Percentiles rank a stretch among this genome's conserved stretches.
These are phyloP conservation scores for Corythornis vintsioides DNA, from an alignment of 2,113 vertebrate genomes.

Conservation along the genomic window DNA sequence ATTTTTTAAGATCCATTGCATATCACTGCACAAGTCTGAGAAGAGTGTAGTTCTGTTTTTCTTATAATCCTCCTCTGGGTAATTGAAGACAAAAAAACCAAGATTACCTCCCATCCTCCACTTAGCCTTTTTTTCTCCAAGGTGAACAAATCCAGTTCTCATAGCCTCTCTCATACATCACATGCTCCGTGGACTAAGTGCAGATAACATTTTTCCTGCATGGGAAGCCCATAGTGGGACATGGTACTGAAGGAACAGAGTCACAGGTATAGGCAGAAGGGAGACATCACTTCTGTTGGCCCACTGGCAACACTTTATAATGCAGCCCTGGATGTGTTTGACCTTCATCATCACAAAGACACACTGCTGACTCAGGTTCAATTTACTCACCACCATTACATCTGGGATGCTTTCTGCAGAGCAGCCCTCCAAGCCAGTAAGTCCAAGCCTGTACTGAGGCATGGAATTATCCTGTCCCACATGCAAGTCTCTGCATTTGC, in stretches of 20 bases:
- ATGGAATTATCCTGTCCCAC: not conserved
- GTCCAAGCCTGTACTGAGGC: not conserved
- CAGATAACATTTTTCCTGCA: not conserved
- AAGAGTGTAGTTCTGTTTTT: not conserved
- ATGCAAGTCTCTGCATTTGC: not conserved
- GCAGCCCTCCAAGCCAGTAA: not conserved
- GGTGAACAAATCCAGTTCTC: not conserved
- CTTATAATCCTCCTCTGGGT: not conserved
- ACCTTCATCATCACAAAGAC: not conserved
- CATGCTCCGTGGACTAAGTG: not conserved
- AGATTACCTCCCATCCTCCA: not conserved
- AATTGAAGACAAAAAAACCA: not conserved
- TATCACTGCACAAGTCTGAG: not conserved
- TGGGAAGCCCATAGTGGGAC: not conserved
- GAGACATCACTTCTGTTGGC: not conserved
- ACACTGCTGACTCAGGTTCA: not conserved
- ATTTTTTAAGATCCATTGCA: not conserved
- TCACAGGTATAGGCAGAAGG: not conserved
- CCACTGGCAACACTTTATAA: not conserved
- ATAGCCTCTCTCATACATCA: not conserved
- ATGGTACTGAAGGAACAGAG: not conserved
- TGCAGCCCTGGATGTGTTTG: not conserved
- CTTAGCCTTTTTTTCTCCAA: not conserved
- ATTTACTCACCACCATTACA: not conserved
- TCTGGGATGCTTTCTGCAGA: not conserved